Evolutionary conservation across 2,797 vertebrate genomes (phyloP).

Genomic region (Etheostoma nigrum): DNA sequence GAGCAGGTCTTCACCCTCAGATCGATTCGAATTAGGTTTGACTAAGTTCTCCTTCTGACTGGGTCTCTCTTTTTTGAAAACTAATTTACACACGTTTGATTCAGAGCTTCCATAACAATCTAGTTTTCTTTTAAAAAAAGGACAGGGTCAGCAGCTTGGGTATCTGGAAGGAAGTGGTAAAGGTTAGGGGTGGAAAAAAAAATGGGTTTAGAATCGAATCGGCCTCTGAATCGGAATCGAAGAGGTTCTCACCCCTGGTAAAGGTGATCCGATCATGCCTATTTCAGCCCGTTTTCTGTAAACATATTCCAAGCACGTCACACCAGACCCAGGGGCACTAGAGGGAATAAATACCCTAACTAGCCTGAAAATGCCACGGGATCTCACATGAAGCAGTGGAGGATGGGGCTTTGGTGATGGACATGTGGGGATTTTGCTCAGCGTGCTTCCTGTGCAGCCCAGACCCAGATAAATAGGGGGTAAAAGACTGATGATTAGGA

Average conservation of each 20-base stretch:
- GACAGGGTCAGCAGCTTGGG: not conserved
- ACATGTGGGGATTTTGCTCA: constrained; percentile 2
- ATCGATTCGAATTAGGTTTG: no score
- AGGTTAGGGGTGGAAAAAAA: not conserved
- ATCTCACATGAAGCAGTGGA: not conserved
- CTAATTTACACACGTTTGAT: not conserved
- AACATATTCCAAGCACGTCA: constrained; percentile 1
- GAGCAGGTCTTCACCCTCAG: not conserved
- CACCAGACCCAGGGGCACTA: not conserved
- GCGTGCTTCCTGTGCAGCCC: not conserved
- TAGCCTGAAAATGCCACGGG: not conserved
- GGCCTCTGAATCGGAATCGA: no score
- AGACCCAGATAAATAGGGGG: constrained; percentile 8
- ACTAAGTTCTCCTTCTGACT: no score
- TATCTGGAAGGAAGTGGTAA: not conserved
- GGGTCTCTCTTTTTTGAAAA: not conserved
- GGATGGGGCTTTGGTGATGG: not conserved
- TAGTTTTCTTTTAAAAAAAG: no score
- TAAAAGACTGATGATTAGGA: constrained; percentile 28
- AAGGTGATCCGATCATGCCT: not conserved
- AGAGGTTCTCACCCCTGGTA: no score
- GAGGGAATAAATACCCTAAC: constrained; percentile 5
- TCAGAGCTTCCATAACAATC: not conserved
- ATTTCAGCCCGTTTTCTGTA: not conserved
- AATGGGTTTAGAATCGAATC: no score